Evolutionary conservation across 2,888 invertebrate genomes (phyloP), one percentile per base, ranked within the genome.

Genomic region (Calameuta pallipes): DNA sequence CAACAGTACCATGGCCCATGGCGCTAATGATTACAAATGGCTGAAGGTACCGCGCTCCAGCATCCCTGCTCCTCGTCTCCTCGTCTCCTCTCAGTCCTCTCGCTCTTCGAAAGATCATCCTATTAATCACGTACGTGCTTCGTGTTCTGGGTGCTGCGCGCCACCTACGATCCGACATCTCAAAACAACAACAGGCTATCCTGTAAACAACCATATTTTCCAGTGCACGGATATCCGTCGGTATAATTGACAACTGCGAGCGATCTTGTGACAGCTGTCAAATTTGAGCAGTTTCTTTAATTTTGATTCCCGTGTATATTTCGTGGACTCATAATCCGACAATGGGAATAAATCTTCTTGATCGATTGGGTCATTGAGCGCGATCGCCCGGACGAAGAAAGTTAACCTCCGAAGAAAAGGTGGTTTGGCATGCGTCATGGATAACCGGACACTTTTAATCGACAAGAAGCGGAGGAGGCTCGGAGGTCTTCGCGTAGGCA

Each of bases 11-110:
- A 85, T 86, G 84, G 83, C 80, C 86, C 83, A 85, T 86, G 84
- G 83, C 80, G 85, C 86, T 89, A 89, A 89, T 89, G 89, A 89
- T 89, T 89, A 89, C 87, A 88, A 88, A 89, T 89, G 88, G 85
- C 83, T 80, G 82, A 79, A 75, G 80, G 76, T 80, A 81, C 41
- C 83, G 83, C 79, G 81, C 74, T 31, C 68, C 31, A 31, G 70
- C 70, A 30, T 70, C 70, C 15, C 12, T 30, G 3, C 33, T 33
- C 33, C 33, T 33, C 31, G 1, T 33, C 33, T 33, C 6, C 30
- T 70, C n/a, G n/a, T n/a, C 70, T 30, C 30, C 33, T 33, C 73
- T 12, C 70, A 78, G 79, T 12, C 74, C 74, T 74, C 74, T 12
- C 81, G 80, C 79, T 41, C 41, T 70, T 80, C 84, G 80, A 85